phyloP scores from a whole-genome alignment of 1,140 invertebrate species.

The Plectrocnemia conspersa region DNA sequence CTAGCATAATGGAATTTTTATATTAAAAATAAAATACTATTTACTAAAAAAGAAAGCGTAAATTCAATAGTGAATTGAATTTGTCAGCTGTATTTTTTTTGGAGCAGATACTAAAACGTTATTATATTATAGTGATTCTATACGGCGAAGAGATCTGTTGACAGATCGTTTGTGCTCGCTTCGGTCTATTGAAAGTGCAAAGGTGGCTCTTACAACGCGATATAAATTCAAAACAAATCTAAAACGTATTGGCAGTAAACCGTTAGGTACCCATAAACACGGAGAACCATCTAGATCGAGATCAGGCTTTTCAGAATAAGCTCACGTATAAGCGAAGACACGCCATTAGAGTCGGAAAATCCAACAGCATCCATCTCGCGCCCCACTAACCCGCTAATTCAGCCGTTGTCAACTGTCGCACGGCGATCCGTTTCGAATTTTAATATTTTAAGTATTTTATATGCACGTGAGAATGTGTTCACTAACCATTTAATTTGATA shows the following conservation, averaged over 20 bases:
- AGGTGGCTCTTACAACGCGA: background rate
- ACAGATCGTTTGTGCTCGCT: too few species aligned
- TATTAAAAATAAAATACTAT: too few species aligned
- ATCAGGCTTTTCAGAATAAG: slow-evolving; percentile 8
- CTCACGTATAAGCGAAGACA: slow-evolving; percentile 11
- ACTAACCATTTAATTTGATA: too few species aligned
- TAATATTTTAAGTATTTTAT: background rate
- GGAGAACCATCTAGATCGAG: background rate
- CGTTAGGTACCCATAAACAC: slow-evolving; percentile 6
- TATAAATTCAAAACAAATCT: slow-evolving; percentile 9
- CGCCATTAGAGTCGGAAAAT: slow-evolving; percentile 1
- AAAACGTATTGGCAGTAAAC: slow-evolving; percentile 2
- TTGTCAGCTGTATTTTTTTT: too few species aligned
- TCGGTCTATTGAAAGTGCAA: too few species aligned
- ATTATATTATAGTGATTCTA: too few species aligned
- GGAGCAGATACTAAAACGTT: too few species aligned
- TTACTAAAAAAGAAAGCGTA: too few species aligned
- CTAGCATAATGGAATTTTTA: too few species aligned
- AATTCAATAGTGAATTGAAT: too few species aligned
- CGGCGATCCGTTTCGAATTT: background rate
- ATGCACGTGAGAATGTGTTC: too few species aligned
- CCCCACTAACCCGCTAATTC: background rate
- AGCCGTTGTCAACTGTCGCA: background rate
- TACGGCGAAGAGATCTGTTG: too few species aligned
- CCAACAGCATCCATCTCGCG: background rate